Percentiles rank a stretch among this genome's conserved stretches.
These are phyloP conservation scores for Oophaga pumilio DNA, from an alignment of 2,113 vertebrate genomes.

Conservation along the genomic window DNA sequence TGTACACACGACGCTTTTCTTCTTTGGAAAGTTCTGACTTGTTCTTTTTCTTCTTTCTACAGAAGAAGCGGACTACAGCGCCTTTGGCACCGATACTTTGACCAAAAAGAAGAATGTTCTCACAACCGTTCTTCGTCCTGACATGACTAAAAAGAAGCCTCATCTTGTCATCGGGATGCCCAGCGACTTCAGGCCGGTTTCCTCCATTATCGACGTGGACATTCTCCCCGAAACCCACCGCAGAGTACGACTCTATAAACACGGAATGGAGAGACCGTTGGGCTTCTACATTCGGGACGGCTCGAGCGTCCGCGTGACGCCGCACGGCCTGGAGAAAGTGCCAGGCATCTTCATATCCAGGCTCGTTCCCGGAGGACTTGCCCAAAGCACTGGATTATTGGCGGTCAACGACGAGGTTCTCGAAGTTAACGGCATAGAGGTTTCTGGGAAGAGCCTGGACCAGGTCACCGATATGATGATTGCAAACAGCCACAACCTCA, in stretches of 20 bases:
- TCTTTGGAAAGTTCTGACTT: neutral
- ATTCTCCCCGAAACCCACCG: slow-evolving; percentile 95
- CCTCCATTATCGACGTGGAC: slow-evolving; percentile 97
- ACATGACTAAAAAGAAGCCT: slow-evolving; percentile 86
- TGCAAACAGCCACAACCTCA: slow-evolving; percentile 97
- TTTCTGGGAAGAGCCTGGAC: slow-evolving; percentile 92
- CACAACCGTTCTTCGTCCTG: slow-evolving; percentile 85
- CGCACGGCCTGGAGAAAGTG: slow-evolving; percentile 93
- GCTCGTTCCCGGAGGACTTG: slow-evolving; percentile 91
- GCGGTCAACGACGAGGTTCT: slow-evolving; percentile 96
- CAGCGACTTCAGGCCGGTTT: slow-evolving; percentile 93
- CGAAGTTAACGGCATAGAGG: slow-evolving; percentile 96
- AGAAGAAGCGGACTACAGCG: slow-evolving; percentile 96
- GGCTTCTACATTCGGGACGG: slow-evolving; percentile 98
- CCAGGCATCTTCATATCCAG: slow-evolving; percentile 91
- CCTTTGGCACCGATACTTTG: slow-evolving; percentile 88
- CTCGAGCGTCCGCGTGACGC: slow-evolving; percentile 90
- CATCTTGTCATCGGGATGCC: slow-evolving; percentile 93
- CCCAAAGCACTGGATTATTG: slow-evolving; percentile 92
- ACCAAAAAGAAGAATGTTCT: slow-evolving; percentile 91
- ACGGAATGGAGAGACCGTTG: slow-evolving; percentile 90
- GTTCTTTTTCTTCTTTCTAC: slow-evolving; percentile 59
- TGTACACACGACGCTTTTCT: neutral
- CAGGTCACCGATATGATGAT: slow-evolving; percentile 99
- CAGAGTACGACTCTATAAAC: slow-evolving; percentile 93